Percentiles rank a stretch among this genome's conserved stretches.
Conservation (phyloP, 2,797 vertebrate genomes). For the Gallinago stenura region DNA sequence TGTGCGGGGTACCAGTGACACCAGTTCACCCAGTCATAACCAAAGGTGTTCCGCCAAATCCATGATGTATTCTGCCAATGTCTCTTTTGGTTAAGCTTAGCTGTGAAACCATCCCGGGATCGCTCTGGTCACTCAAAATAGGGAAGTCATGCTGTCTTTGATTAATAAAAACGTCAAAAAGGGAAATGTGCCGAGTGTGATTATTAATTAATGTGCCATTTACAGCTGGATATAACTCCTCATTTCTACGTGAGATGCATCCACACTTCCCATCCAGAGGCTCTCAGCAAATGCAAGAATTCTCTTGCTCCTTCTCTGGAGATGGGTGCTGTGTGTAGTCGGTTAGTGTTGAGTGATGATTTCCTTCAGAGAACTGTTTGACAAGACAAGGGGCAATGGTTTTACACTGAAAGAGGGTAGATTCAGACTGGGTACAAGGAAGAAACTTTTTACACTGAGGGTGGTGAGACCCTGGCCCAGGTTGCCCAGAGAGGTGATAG, state of each 20-base stretch:
- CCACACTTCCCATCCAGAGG: not conserved
- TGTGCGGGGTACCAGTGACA: not conserved
- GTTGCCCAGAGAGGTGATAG: not conserved
- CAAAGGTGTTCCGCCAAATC: not conserved
- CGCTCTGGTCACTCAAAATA: not conserved
- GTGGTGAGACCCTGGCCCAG: not conserved
- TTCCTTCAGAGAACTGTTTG: not conserved
- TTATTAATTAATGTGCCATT: not conserved
- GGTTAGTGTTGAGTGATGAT: not conserved
- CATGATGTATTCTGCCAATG: not conserved
- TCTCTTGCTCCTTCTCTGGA: not conserved
- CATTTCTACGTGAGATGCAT: accelerated
- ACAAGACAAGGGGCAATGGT: not conserved
- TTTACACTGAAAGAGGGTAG: not conserved
- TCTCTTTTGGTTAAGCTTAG: not conserved
- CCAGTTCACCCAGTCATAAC: not conserved
- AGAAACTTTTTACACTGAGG: accelerated
- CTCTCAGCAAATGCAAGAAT: not conserved
- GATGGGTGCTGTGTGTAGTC: accelerated
- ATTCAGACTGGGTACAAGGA: not conserved
- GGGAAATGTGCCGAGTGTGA: not conserved
- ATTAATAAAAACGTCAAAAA: conserved; percentile 54
- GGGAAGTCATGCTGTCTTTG: not conserved
- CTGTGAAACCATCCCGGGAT: not conserved
- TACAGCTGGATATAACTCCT: not conserved